Evolutionary conservation across 2,113 vertebrate species (phyloP), one percentile per base, ranked within the genome.

Genomic region (Cranoglanis bouderius): DNA sequence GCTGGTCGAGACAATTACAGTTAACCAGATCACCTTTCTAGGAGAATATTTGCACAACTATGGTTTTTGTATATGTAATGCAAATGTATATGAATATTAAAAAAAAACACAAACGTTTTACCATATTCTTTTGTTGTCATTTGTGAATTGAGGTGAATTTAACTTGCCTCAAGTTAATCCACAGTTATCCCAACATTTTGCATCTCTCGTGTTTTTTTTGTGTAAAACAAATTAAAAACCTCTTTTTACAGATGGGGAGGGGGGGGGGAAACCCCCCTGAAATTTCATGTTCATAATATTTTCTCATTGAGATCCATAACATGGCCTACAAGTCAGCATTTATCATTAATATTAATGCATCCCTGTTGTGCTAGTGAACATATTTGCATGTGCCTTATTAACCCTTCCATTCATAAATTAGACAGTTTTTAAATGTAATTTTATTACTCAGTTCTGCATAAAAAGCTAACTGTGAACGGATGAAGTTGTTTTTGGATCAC

Each of bases 41-140:
- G 90, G 46, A 84, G 81, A 87, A 90, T 89, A 91, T 92, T 92
- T 92, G 91, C 92, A 92, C 92, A 92, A 92, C 3, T 92, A 83
- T 78, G 87, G 84, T 92, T 74, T 88, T 88, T 92, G 43, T 91
- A 92, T 90, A 85, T 92, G 84, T 92, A 86, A 88, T 86, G 77
- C 43, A 81, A 91, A 89, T 90, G 84, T 88, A 85, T 84, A 85
- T 67, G 85, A 85, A 91, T 88, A 88, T 53, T 21, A 70, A 85
- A 89, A 87, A 85, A 19, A 29, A 61, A 49, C 40, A 53, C 77
- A 81, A 89, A 75, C 51, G 19, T 78, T 84, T 65, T 81, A 49
- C 26, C n/a, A 13, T 89, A 40, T 10, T 49, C 1, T 65, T 78
- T 61, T 85, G 12, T 43, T 89, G 57, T 82, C 26, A 57, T 26